These are phyloP conservation scores for Apaloderma vittatum DNA, from an alignment of 2,113 vertebrate species.

Conservation along the genomic window DNA sequence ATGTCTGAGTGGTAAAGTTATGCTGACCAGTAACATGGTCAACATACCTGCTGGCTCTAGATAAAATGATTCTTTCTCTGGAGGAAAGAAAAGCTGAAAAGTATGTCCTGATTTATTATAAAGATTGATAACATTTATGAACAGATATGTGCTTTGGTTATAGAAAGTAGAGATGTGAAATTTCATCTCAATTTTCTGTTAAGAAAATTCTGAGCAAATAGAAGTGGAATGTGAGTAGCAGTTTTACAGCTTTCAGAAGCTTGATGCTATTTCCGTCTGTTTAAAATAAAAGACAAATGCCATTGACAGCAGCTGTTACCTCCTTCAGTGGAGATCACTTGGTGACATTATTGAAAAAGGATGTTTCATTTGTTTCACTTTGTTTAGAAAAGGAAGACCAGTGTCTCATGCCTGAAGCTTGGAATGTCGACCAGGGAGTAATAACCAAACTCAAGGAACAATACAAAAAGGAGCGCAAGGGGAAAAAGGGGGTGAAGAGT, in stretches of 20 bases:
- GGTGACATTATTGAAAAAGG: constrained; percentile 83
- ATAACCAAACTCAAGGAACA: constrained; percentile 99
- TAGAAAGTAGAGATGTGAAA: background rate
- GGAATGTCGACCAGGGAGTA: constrained; percentile 99
- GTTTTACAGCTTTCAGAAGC: constrained; percentile 47
- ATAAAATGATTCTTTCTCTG: background rate
- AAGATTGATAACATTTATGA: background rate
- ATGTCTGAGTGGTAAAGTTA: background rate
- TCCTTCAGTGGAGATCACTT: constrained; percentile 63
- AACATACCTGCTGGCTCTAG: background rate
- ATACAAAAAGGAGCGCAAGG: constrained; percentile 99
- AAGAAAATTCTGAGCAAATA: constrained; percentile 29
- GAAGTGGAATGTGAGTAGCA: constrained; percentile 19
- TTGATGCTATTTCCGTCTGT: constrained; percentile 59
- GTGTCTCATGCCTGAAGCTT: constrained; percentile 94
- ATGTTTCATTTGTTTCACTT: constrained; percentile 90
- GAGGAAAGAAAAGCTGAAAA: background rate
- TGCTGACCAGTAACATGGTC: background rate
- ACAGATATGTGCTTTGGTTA: background rate
- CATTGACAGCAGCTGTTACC: constrained; percentile 56
- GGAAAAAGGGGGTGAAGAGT: constrained; percentile 99
- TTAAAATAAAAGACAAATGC: constrained; percentile 60
- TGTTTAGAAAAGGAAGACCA: constrained; percentile 99
- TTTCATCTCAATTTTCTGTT: background rate
- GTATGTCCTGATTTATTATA: background rate